These are phyloP conservation scores for Phocoena sinus DNA, from an alignment of 2,113 vertebrate species.

Conservation along the genomic window DNA sequence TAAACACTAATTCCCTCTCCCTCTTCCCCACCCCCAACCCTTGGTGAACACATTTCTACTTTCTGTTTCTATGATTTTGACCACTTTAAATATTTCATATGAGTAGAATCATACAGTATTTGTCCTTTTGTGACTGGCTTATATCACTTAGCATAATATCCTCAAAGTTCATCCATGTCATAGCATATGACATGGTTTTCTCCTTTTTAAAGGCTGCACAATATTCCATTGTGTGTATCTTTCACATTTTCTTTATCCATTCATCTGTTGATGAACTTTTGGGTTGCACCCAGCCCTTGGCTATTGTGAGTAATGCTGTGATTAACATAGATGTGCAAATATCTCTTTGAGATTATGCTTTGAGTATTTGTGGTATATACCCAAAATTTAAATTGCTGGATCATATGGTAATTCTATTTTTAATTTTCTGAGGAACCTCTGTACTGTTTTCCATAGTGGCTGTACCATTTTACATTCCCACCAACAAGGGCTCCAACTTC, in stretches of 20 bases:
- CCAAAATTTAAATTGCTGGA: neutral
- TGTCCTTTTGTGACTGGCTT: neutral
- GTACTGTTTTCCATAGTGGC: neutral
- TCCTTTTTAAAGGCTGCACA: neutral
- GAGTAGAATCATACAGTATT: neutral
- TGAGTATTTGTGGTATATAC: neutral
- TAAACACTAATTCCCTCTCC: neutral
- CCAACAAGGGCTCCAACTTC: neutral
- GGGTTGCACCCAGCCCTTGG: too few relatives aligned
- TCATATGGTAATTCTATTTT: neutral
- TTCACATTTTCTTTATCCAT: neutral
- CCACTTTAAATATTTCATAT: neutral
- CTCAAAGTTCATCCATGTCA: neutral
- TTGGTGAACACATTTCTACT: neutral
- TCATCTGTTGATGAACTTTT: too few relatives aligned
- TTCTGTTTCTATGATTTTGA: neutral
- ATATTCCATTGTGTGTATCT: neutral
- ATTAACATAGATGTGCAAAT: neutral
- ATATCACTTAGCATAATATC: neutral
- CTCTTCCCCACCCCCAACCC: neutral
- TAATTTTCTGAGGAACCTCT: neutral
- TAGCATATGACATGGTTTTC: neutral
- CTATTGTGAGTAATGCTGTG: too few relatives aligned
- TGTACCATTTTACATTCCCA: neutral
- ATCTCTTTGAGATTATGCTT: neutral